These are phyloP conservation scores for Gisinianus flammeolus DNA, from an alignment of 2,888 invertebrate genomes.

Conservation along the genomic window DNA sequence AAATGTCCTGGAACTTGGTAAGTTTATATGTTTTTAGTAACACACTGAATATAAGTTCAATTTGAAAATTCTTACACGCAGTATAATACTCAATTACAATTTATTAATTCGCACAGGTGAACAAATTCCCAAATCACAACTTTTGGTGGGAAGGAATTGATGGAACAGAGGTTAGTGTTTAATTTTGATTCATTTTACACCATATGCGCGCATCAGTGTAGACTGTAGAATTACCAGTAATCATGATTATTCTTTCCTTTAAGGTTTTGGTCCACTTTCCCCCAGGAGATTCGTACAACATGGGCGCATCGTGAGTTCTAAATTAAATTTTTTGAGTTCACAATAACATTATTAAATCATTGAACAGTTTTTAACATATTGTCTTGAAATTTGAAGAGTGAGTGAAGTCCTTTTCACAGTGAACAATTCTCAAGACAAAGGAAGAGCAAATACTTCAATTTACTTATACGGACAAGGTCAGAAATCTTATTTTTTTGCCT, in stretches of 20 bases:
- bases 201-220: no score
- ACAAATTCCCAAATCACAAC: slow-evolving; percentile 62
- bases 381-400: slow-evolving; percentile 52
- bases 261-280: slow-evolving; percentile 65
- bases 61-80: background rate
- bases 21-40: no score
- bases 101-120: slow-evolving; percentile 53
- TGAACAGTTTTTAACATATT: background rate
- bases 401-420: slow-evolving; percentile 60
- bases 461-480: slow-evolving; percentile 64
- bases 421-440: slow-evolving; percentile 64
- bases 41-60: background rate
- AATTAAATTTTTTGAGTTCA: background rate
- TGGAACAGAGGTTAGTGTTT: slow-evolving; percentile 60
- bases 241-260: background rate
- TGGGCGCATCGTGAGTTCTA: slow-evolving; percentile 55
- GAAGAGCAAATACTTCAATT: slow-evolving; percentile 62
- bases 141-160: slow-evolving; percentile 66
- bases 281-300: slow-evolving; percentile 64
- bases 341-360: background rate
- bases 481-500: no score
- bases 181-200: no score
- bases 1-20: slow-evolving; percentile 65
- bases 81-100: background rate
- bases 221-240: no score